phyloP scores from a whole-genome alignment of 2,113 vertebrate genomes.

The Tonatia bakeri region DNA sequence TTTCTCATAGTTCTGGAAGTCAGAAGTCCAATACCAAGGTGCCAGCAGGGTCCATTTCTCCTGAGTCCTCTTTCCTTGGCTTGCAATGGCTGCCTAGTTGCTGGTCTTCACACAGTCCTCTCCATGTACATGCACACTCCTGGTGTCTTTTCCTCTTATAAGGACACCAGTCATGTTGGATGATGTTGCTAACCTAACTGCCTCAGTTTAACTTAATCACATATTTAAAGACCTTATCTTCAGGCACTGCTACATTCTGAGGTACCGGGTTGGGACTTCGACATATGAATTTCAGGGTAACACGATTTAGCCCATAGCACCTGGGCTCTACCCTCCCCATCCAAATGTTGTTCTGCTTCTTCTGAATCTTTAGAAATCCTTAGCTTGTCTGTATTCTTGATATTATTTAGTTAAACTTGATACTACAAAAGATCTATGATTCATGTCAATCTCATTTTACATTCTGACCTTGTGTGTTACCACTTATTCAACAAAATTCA shows the following conservation, averaged over 20 bases:
- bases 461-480: not conserved
- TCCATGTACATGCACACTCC: too few relatives aligned
- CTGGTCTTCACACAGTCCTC: too few relatives aligned
- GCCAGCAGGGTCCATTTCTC: not conserved
- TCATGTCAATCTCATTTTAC: not conserved
- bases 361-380: not conserved
- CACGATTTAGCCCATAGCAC: not conserved
- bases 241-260: not conserved
- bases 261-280: not conserved
- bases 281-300: not conserved
- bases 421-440: not conserved
- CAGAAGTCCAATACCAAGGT: not conserved
- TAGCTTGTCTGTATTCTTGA: not conserved
- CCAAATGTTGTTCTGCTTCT: not conserved
- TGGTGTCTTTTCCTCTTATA: not conserved
- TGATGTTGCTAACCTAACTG: not conserved
- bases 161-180: not conserved
- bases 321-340: rapidly evolving
- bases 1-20: not conserved
- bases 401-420: not conserved
- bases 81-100: not conserved
- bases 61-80: not conserved
- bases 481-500: not conserved
- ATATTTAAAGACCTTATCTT: not conserved
- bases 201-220: not conserved